A percentile compares a stretch with the other conserved stretches of the same genome.
Evolutionary conservation across 1,140 invertebrate genomes (phyloP).

Genomic region (Oryctes rhinoceros): DNA sequence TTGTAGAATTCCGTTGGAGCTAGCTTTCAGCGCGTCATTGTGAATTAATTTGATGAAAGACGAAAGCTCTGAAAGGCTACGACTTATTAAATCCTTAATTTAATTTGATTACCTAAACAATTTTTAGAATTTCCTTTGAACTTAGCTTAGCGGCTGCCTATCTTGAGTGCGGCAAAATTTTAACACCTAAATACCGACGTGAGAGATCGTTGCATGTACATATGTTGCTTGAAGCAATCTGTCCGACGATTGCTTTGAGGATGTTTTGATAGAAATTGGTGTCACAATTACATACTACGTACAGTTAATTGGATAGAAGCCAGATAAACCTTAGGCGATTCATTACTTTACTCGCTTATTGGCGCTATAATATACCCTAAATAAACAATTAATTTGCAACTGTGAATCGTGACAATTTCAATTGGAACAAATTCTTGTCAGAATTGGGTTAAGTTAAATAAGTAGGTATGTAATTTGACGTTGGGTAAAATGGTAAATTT

Average conservation of each 20-base stretch:
- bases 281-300: neutral
- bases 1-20: neutral
- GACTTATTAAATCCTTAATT: neutral
- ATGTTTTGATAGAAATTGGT: neutral
- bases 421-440: neutral
- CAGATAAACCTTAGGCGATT: neutral
- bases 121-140: neutral
- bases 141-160: neutral
- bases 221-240: neutral
- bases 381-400: neutral
- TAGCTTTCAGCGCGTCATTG: neutral
- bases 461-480: neutral
- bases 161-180: neutral
- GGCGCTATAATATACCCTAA: neutral
- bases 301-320: neutral
- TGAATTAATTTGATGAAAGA: neutral
- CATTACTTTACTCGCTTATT: neutral
- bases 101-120: neutral
- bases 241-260: neutral
- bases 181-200: neutral
- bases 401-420: neutral
- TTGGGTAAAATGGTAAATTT: neutral
- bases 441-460: neutral
- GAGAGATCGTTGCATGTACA: no score
- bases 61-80: neutral